These are phyloP conservation scores for Pampusana beccarii DNA, from an alignment of 2,113 vertebrate genomes.

Conservation along the genomic window DNA sequence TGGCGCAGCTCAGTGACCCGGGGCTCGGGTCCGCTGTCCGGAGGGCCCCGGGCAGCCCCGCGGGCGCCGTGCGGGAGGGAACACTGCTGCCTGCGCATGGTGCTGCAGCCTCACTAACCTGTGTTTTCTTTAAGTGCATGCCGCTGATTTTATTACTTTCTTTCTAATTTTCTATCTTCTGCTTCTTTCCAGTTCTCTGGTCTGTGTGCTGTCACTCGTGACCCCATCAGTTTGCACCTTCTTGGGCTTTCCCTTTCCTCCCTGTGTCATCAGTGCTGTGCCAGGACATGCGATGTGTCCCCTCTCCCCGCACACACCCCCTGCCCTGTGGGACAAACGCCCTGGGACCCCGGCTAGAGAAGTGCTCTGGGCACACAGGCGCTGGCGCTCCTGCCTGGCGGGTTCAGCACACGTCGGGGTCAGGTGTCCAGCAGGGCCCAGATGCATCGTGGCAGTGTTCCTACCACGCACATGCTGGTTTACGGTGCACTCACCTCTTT, in stretches of 20 bases:
- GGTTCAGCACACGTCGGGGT: not conserved
- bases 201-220: constrained; percentile 36
- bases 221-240: constrained; percentile 7
- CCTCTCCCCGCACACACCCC: not conserved
- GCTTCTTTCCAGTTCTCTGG: constrained; percentile 62
- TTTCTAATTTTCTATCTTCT: constrained; percentile 51
- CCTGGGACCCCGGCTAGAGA: not conserved
- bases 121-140: not conserved
- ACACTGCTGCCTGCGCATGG: not conserved
- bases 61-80: not conserved
- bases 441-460: not conserved
- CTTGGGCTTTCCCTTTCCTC: constrained; percentile 9
- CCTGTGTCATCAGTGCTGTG: constrained; percentile 3
- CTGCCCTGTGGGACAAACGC: not conserved
- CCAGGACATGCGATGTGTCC: not conserved
- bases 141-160: not conserved
- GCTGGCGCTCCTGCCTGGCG: not conserved
- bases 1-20: no score
- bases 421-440: not conserved
- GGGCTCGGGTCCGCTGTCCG: not conserved
- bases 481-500: not conserved
- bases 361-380: not conserved
- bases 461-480: fast-evolving
- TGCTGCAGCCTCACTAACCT: not conserved
- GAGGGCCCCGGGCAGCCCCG: not conserved